Conservation (phyloP, 1,140 invertebrate genomes). For the Meloidogyne floridensis region DNA sequence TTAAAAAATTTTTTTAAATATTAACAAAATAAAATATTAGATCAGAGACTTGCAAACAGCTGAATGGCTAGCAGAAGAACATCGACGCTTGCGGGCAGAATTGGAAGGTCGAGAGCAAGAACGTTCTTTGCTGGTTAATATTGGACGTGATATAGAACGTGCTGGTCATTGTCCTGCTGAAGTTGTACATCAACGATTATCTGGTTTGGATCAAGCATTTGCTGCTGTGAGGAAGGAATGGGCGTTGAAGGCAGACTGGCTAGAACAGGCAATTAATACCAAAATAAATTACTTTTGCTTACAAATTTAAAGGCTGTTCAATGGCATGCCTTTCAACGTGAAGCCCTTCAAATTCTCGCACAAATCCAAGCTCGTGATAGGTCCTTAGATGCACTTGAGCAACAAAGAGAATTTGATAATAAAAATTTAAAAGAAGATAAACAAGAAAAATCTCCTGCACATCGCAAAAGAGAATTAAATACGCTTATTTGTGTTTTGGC, state of each 20-base stretch:
- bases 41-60: constrained; percentile 83
- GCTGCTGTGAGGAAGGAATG: constrained; percentile 80
- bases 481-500: constrained; percentile 74
- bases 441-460: not conserved
- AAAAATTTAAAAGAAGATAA: too few species aligned
- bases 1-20: too few species aligned
- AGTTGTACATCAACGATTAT: constrained; percentile 77
- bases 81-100: constrained; percentile 87
- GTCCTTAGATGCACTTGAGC: constrained; percentile 68
- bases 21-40: constrained; percentile 55
- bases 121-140: constrained; percentile 78
- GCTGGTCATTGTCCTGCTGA: constrained; percentile 77
- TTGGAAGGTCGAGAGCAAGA: constrained; percentile 88
- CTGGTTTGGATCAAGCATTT: constrained; percentile 77
- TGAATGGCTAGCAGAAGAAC: constrained; percentile 82
- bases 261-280: constrained; percentile 77
- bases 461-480: constrained; percentile 69
- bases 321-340: constrained; percentile 87
- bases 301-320: constrained; percentile 72
- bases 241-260: constrained; percentile 83
- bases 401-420: constrained; percentile 72
- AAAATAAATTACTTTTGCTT: not conserved
- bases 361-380: constrained; percentile 70
- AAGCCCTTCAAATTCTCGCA: constrained; percentile 88
- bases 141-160: constrained; percentile 81